These are phyloP conservation scores for Australoheros facetus DNA, from an alignment of 2,797 vertebrate genomes.

Conservation along the genomic window DNA sequence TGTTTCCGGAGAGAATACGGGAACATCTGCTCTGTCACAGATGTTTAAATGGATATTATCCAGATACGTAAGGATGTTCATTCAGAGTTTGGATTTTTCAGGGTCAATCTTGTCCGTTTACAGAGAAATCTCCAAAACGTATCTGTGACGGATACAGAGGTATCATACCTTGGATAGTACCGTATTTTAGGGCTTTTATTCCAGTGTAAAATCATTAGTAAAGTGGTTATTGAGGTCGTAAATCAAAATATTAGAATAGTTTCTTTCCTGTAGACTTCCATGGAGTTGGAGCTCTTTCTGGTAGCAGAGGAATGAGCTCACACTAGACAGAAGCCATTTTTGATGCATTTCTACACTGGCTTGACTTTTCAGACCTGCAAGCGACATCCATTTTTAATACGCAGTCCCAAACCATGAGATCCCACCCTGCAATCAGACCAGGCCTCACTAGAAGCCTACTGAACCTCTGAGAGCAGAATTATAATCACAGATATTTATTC, in stretches of 20 bases:
- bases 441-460: background rate
- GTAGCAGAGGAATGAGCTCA: background rate
- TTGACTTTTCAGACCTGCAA: background rate
- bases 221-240: background rate
- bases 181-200: too few species aligned
- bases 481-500: background rate
- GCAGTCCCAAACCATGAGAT: background rate
- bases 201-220: background rate
- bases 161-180: too few species aligned
- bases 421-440: background rate
- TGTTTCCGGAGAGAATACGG: too few species aligned
- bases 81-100: too few species aligned
- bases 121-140: too few species aligned
- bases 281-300: background rate
- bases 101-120: too few species aligned
- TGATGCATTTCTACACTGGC: background rate
- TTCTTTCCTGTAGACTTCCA: background rate
- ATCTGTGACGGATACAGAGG: too few species aligned
- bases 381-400: background rate
- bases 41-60: too few species aligned
- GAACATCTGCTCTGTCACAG: too few species aligned
- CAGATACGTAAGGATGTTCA: too few species aligned
- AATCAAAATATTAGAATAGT: background rate
- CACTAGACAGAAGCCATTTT: background rate
- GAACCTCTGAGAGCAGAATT: background rate